Percentiles rank a stretch among this genome's conserved stretches.
Evolutionary conservation across 1,140 invertebrate genomes (phyloP).

Genomic region (Eumeta japonica): DNA sequence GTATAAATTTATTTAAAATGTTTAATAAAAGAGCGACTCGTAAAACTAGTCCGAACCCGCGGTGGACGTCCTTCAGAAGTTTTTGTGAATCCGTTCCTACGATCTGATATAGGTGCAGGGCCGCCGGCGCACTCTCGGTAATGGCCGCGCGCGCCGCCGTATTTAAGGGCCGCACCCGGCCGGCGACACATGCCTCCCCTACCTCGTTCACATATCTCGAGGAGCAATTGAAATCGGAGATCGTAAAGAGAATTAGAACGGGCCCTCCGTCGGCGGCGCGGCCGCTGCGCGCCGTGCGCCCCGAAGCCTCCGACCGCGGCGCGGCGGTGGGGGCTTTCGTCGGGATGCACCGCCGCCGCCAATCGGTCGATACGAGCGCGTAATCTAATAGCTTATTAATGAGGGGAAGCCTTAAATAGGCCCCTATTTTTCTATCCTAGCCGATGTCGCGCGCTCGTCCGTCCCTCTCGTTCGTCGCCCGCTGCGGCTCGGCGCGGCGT

Average conservation of each 20-base stretch:
- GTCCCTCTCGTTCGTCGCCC: no score
- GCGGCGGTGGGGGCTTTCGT: constrained; percentile 53
- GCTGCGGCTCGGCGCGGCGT: no score
- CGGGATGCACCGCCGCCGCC: constrained; percentile 51
- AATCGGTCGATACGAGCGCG: constrained; percentile 42
- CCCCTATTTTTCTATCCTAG: constrained; percentile 54
- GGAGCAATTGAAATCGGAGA: constrained; percentile 58
- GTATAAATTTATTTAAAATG: constrained; percentile 44
- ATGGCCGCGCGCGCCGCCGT: no score
- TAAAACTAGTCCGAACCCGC: constrained; percentile 34
- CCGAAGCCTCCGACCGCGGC: constrained; percentile 43
- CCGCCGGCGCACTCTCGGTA: constrained; percentile 44
- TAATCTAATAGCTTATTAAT: constrained; percentile 58
- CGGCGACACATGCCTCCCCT: constrained; percentile 49
- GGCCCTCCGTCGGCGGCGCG: constrained; percentile 46
- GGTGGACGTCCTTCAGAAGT: constrained; percentile 37
- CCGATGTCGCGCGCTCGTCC: constrained; percentile 1
- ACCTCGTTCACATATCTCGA: constrained; percentile 56
- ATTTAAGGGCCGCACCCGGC: constrained; percentile 27
- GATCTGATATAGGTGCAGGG: constrained; percentile 41
- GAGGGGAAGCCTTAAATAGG: constrained; percentile 43
- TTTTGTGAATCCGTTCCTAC: constrained; percentile 49
- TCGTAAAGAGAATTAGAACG: constrained; percentile 56
- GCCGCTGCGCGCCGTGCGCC: constrained; percentile 48
- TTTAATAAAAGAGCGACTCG: constrained; percentile 51